Evolutionary conservation across 2,797 vertebrate genomes (phyloP).

Genomic region (Smutsia temminckii): DNA sequence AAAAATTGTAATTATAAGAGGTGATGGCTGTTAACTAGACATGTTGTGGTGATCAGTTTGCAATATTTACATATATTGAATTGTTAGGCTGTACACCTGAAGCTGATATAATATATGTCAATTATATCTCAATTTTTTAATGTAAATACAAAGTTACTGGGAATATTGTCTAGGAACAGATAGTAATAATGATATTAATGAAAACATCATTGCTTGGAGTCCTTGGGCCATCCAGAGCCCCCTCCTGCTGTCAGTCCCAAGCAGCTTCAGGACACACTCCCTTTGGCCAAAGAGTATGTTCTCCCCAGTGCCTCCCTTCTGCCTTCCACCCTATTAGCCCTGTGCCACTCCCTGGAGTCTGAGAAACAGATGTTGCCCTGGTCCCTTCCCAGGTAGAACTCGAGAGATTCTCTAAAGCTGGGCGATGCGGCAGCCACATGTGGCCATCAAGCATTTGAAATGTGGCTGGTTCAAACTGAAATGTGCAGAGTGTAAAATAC

Average conservation of each 20-base stretch:
- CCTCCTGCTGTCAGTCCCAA: rapidly evolving
- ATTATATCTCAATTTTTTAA: background rate
- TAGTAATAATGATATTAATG: background rate
- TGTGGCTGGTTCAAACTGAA: rapidly evolving
- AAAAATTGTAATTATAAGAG: background rate
- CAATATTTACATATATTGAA: rapidly evolving
- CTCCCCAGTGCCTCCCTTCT: background rate
- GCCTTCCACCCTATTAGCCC: rapidly evolving
- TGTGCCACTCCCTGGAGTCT: background rate
- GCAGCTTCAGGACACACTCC: background rate
- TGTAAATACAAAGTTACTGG: background rate
- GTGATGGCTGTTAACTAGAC: too few relatives aligned
- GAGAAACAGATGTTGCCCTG: background rate
- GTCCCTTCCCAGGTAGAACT: too few relatives aligned
- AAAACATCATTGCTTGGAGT: background rate
- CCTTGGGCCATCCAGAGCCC: rapidly evolving
- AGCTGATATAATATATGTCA: background rate
- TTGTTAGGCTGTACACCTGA: rapidly evolving
- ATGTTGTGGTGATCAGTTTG: rapidly evolving
- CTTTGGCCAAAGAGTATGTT: background rate
- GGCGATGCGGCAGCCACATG: rapidly evolving
- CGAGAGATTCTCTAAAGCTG: background rate
- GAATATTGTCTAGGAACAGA: background rate
- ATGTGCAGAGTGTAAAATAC: background rate
- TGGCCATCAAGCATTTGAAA: rapidly evolving